phyloP scores from a whole-genome alignment of 2,797 vertebrate species.

The Phataginus tricuspis region DNA sequence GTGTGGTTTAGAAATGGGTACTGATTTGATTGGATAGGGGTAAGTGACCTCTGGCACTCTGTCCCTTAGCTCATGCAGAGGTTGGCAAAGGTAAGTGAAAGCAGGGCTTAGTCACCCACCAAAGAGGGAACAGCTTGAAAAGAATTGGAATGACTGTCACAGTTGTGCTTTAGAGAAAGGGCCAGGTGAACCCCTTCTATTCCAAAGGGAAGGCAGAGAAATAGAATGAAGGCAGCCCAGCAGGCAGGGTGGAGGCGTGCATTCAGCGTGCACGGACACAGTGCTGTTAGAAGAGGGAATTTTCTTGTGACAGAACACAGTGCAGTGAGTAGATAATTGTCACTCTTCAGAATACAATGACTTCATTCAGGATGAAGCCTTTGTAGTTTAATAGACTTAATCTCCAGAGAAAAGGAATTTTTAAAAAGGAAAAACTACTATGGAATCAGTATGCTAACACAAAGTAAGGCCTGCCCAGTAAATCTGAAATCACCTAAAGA shows the following conservation, averaged over 20 bases:
- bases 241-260: background rate
- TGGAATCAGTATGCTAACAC: background rate
- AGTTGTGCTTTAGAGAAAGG: background rate
- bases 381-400: background rate
- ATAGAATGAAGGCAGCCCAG: background rate
- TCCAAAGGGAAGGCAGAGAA: background rate
- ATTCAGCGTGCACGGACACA: accelerated
- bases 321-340: background rate
- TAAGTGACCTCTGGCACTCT: background rate
- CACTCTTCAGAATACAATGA: background rate
- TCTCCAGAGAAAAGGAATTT: background rate
- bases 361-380: background rate
- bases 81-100: background rate
- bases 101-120: background rate
- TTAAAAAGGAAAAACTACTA: background rate
- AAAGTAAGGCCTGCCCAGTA: background rate
- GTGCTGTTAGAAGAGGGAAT: background rate
- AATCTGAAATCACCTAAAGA: background rate
- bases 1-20: background rate
- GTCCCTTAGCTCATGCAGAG: background rate
- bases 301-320: background rate
- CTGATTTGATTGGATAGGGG: background rate
- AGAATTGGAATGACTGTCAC: background rate
- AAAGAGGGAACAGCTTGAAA: background rate
- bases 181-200: background rate